Evolutionary conservation across 2,797 vertebrate species (phyloP), one percentile per base, ranked within the genome.

Genomic region (Peromyscus melanophrys): DNA sequence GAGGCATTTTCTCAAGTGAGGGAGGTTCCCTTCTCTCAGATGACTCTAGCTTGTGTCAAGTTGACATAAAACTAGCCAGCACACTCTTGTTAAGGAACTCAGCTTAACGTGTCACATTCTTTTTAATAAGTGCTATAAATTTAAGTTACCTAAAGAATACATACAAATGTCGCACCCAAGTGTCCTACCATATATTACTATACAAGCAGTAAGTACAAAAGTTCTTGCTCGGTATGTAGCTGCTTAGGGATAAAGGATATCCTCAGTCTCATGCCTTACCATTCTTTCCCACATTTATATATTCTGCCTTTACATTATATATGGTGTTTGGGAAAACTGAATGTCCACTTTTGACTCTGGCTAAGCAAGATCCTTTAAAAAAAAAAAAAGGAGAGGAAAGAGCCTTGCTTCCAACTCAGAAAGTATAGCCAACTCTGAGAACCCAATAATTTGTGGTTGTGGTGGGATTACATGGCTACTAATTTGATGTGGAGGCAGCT

Each of bases 111-210:
- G 12, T 63, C 13, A 49, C 9, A 86, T 29, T 94, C 31, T 84
- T 92, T 43, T 89, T 76, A 87, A 59, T 82, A 92, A 95, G 89
- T 76, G 31, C 52, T 90, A 82, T 37, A 92, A 52, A 85, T 75
- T 82, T 83, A 78, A 76, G 25, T 77, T 69, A 73, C 43, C 11
- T 16, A 92, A 49, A 90, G 9, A 93, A 34, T 63, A 29, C 52
- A 31, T 63, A 52, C 55, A 9, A 31, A n/a, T 76, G 5, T 43
- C 80, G 6, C 19, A 55, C 40, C 31, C 82, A 46, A 77, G 13
- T 94, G 63, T 65, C 17, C 59, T 40, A 89, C 55, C 57, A 69
- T 49, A 49, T 27, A 6, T n/a, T n/a, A 40, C 17, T 19, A 4
- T 16, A 6, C 31, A 29, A 95, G 19, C 23, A 73, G 14, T 89